Percentiles rank a stretch among this genome's conserved stretches.
Evolutionary conservation across 1,140 invertebrate genomes (phyloP).

Genomic region (Bombus confusus): DNA sequence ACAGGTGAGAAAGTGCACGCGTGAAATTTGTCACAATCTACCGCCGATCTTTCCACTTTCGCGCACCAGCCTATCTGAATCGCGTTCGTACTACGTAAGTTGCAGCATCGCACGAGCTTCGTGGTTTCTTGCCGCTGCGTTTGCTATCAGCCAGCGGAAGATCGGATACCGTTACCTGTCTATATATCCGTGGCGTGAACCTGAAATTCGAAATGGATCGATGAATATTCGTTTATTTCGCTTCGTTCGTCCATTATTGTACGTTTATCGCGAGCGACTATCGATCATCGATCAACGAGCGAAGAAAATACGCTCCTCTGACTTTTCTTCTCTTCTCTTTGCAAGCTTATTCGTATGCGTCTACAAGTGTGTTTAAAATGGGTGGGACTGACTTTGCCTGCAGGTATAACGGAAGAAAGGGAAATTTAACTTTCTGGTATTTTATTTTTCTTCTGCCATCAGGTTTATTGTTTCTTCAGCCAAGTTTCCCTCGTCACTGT

Average conservation of each 20-base stretch:
- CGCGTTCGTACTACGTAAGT: constrained; percentile 21
- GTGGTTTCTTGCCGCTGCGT: background rate
- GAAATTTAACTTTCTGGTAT: background rate
- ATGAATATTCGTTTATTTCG: constrained; percentile 57
- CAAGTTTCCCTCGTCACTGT: background rate
- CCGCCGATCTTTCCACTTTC: constrained; percentile 22
- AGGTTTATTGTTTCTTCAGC: background rate
- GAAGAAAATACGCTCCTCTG: background rate
- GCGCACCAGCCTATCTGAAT: constrained; percentile 28
- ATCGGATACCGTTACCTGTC: constrained; percentile 44
- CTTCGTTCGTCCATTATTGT: background rate
- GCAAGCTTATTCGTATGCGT: too few relatives aligned
- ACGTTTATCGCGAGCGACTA: background rate
- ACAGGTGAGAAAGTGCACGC: constrained; percentile 39
- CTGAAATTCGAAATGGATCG: constrained; percentile 49
- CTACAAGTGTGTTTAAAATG: background rate
- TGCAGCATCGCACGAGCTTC: constrained; percentile 5
- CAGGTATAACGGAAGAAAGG: background rate
- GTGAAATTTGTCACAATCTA: constrained; percentile 26
- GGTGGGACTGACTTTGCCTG: background rate
- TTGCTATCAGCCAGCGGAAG: constrained; percentile 16
- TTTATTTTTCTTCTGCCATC: background rate
- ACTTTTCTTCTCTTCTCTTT: background rate
- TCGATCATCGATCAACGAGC: background rate
- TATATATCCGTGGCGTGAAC: constrained; percentile 52